Conservation (phyloP, 2,113 vertebrate genomes). For the Semnornis frantzii region DNA sequence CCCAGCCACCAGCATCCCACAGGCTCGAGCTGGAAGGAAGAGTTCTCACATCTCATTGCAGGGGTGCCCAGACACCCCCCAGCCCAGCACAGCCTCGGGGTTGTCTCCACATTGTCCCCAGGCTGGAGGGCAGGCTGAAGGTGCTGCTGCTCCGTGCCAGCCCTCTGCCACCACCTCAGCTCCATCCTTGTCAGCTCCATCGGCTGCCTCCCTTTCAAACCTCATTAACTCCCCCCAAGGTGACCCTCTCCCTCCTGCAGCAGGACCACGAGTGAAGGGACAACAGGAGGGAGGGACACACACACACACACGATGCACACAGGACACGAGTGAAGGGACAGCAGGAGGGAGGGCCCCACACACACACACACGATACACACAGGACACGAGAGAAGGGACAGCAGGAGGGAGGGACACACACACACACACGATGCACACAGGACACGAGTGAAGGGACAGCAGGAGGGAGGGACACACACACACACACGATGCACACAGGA, state of each 20-base stretch:
- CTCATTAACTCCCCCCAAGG: slow-evolving; percentile 70
- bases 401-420: background rate
- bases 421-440: too few relatives aligned
- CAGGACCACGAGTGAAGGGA: background rate
- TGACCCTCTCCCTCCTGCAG: slow-evolving; percentile 52
- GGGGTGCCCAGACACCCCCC: background rate
- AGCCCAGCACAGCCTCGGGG: background rate
- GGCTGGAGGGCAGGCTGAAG: background rate
- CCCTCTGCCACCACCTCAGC: background rate
- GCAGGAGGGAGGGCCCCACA: too few relatives aligned
- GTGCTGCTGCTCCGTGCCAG: background rate
- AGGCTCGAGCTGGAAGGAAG: background rate
- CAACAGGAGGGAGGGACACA: background rate
- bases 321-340: too few relatives aligned
- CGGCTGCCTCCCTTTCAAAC: slow-evolving; percentile 47
- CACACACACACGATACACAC: background rate
- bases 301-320: too few relatives aligned
- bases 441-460: too few relatives aligned
- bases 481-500: background rate
- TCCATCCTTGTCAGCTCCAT: background rate
- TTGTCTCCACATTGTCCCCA: background rate
- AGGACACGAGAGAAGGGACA: background rate
- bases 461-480: background rate
- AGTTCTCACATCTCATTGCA: fast-evolving
- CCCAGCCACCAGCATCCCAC: background rate